phyloP scores from a whole-genome alignment of 2,888 invertebrate species.

The Linnaemya vulpina region DNA sequence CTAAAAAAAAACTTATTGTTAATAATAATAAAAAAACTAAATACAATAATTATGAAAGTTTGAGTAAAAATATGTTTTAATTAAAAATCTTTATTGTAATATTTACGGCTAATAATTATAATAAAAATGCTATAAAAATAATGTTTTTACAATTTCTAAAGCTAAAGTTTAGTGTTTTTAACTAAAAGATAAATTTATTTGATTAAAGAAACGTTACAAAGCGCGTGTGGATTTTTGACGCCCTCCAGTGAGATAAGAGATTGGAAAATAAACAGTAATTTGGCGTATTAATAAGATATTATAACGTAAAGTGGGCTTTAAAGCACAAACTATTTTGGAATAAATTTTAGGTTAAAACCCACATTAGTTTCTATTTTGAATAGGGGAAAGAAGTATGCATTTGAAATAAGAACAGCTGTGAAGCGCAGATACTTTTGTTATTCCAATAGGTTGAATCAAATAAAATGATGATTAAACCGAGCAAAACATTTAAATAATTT shows the following conservation, averaged over 20 bases:
- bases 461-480: not conserved
- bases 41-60: slow-evolving; percentile 20
- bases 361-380: too few relatives aligned
- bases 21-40: slow-evolving; percentile 4
- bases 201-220: not conserved
- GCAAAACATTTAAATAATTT: too few relatives aligned
- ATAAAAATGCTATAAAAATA: slow-evolving; percentile 53
- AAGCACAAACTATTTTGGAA: too few relatives aligned
- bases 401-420: too few relatives aligned
- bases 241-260: not conserved
- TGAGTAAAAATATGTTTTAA: slow-evolving; percentile 22
- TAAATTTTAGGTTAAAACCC: too few relatives aligned
- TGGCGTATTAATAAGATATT: too few relatives aligned
- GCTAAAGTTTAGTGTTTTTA: slow-evolving; percentile 15
- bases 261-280: too few relatives aligned
- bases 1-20: slow-evolving; percentile 31
- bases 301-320: too few relatives aligned
- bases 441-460: not conserved
- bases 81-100: slow-evolving; percentile 3
- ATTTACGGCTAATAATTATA: slow-evolving; percentile 17
- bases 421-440: not conserved
- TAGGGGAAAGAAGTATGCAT: too few relatives aligned
- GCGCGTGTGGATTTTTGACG: not conserved
- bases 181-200: slow-evolving; percentile 1
- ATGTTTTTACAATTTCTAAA: slow-evolving; percentile 17